Percentiles rank a stretch among this genome's conserved stretches.
Evolutionary conservation across 2,888 invertebrate genomes (phyloP).

Genomic region (Ichneumoninae sp.): DNA sequence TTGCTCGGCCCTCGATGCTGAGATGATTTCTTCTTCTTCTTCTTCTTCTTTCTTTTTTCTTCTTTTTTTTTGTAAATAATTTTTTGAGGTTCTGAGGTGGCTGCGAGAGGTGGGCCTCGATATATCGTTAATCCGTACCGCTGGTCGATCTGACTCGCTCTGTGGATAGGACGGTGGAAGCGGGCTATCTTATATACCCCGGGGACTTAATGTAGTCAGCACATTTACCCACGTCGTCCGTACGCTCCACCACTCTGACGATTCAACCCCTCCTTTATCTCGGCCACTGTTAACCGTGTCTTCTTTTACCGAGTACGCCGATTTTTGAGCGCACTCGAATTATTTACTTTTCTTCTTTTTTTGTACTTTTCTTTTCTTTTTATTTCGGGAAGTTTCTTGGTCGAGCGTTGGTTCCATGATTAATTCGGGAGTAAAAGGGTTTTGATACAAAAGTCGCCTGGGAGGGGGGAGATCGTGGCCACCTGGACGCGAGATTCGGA

Average conservation of each 20-base stretch:
- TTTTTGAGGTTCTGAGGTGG: not conserved
- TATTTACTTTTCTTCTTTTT: not conserved
- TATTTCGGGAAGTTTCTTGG: not conserved
- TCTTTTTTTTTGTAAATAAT: not conserved
- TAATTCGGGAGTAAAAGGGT: conserved; percentile 8
- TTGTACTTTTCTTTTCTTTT: not conserved
- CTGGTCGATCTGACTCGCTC: conserved; percentile 81
- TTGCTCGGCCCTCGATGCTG: not conserved
- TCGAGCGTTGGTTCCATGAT: not conserved
- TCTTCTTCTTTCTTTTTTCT: conserved; percentile 4
- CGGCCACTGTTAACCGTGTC: conserved; percentile 36
- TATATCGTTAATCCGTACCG: conserved; percentile 74
- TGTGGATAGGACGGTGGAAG: conserved; percentile 80
- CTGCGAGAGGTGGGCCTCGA: conserved; percentile 10
- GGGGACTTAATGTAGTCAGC: conserved; percentile 82
- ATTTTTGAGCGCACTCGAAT: not conserved
- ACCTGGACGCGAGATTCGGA: conserved; percentile 44
- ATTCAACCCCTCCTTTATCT: conserved; percentile 32
- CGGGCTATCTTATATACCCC: conserved; percentile 82
- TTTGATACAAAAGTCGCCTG: not conserved
- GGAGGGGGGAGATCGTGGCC: not conserved
- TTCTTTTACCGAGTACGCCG: not conserved
- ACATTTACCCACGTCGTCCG: conserved; percentile 79
- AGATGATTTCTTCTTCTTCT: not conserved
- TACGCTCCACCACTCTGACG: conserved; percentile 62